Percentiles rank a stretch among this genome's conserved stretches.
Conservation (phyloP, 2,797 vertebrate species). For the Columba guinea region DNA sequence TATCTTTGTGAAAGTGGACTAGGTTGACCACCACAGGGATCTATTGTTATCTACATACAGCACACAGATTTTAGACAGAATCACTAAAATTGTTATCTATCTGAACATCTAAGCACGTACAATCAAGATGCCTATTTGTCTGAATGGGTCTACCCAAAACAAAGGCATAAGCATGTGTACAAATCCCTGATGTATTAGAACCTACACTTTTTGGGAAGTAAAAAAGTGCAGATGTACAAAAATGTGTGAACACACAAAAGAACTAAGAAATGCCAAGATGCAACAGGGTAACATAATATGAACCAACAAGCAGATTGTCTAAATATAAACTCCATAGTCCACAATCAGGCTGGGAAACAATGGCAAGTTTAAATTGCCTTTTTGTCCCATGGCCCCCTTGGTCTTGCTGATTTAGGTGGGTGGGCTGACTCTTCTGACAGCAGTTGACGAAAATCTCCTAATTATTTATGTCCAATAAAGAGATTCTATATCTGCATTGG, state of each 20-base stretch:
- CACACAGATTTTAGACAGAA: not conserved
- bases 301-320: not conserved
- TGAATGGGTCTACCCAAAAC: not conserved
- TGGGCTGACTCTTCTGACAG: not conserved
- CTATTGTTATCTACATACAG: not conserved
- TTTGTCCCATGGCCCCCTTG: no score
- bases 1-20: not conserved
- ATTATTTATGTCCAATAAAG: not conserved
- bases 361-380: no score
- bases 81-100: not conserved
- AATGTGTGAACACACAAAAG: not conserved
- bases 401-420: no score
- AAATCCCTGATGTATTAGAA: not conserved
- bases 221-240: not conserved
- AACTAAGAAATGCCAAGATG: not conserved
- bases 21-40: not conserved
- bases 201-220: not conserved
- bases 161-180: not conserved
- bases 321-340: not conserved
- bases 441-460: not conserved
- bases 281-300: not conserved
- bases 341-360: no score
- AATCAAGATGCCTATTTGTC: not conserved
- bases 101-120: no score
- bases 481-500: not conserved